Evolutionary conservation across 2,113 vertebrate genomes (phyloP), one percentile per base, ranked within the genome.

Genomic region (Natator depressus): DNA sequence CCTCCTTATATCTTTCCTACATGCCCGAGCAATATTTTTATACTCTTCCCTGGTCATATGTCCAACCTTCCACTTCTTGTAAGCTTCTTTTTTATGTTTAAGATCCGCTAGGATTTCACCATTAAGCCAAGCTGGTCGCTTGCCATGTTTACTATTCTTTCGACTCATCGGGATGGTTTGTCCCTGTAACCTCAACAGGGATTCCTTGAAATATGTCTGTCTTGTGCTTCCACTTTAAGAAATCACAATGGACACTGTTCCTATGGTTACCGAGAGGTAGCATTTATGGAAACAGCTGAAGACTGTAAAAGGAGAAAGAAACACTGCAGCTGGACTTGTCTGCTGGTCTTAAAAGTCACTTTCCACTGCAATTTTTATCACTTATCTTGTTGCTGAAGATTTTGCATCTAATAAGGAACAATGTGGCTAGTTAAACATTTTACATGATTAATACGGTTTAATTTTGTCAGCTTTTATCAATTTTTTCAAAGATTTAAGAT

Each of bases 221-320:
- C 89, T 72, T 96, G 51, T 88, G 93, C 84, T 98, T 97, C 72
- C 42, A 96, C 94, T 98, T 96, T 89, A 96, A 98, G 96, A 97
- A 97, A 95, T 95, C 95, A 91, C 72, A 80, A 88, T 93, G 91
- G 95, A 96, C 42, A 46, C 16, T 88, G 97, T 98, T 98, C 86
- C 98, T 96, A 96, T 98, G 96, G 97, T 98, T 98, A 98, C 97
- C 76, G 85, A 62, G 80, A 96, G 46, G 80, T n/a, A 93, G 53
- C 82, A 78, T 95, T 95, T 87, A 81, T 49, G 75, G 84, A 95
- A 27, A 92, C 4, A 90, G 75, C 29, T 92, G n/a, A 93, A 78
- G 54, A 95, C 59, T 97, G 84, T 88, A 93, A 96, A 97, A 96
- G 31, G 13, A 93, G 29, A 2, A 96, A 97, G 93, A 89, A 95